Base-by-base conservation (phyloP, 2,113 vertebrate genomes). In the Myrmophylax atrothorax region DNA sequence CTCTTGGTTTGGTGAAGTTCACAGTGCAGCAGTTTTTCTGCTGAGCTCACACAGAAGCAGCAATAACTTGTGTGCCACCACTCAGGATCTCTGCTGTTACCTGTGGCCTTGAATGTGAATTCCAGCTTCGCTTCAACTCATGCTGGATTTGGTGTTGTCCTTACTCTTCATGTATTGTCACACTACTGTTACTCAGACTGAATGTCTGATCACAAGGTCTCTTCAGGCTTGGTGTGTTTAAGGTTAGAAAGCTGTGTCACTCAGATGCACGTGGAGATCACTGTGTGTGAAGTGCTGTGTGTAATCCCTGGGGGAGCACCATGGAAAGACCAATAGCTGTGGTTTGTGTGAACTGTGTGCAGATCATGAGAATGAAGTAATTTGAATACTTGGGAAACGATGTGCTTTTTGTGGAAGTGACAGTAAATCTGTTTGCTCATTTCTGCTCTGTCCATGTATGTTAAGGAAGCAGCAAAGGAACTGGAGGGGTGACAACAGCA, bases 111-210 rank as follows among this genome's bases (percentile, higher is more conserved):
- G 29, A 46, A 25, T 20, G 29, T 2, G 16, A 84, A 53, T 67
- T 90, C 37, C 42, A 70, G n/a, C 49, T 60, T 87, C 0, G 0
- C 26, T 53, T 66, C 18, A 46, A 49, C 37, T 90, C 0, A 0
- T 53, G 46, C 76, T 84, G 18, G 44, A 3, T 52, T 37, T 3
- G 1, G 14, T 53, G 68, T 73, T 90, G 50, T 33, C 35, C 31
- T 49, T 87, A 25, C 9, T 76, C 64, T 53, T 58, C 8, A 1
- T 26, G 1, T 31, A 1, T 18, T 78, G 69, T 20, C 12, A 12
- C 47, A 13, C 7, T 0, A 2, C 46, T 81, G 56, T 79, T 68
- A 24, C 8, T 75, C 10, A 8, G 11, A 25, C 14, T 80, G 16
- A 73, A 23, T 14, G 2, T 31, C 10, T 55, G 33, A 11, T 12